A percentile compares a stretch with the other conserved stretches of the same genome.
Evolutionary conservation across 2,888 invertebrate species (phyloP).

Genomic region (Latrodectus elegans): DNA sequence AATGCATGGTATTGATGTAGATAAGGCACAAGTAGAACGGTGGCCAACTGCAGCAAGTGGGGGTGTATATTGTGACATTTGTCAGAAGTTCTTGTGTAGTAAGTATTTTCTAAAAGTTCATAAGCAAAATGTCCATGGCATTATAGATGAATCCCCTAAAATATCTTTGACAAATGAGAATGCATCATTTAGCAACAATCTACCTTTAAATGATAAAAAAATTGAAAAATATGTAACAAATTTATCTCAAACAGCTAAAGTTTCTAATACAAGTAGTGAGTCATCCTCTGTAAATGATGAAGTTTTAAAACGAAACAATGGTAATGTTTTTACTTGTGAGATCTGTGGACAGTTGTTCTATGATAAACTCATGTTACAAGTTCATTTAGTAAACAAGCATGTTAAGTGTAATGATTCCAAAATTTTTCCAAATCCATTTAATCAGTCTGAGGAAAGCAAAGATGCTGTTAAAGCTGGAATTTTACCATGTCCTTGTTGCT

Average conservation of each 20-base stretch:
- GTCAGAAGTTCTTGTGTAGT: slow-evolving; percentile 97
- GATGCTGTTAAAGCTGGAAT: slow-evolving; percentile 27
- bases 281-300: slow-evolving; percentile 11
- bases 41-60: slow-evolving; percentile 75
- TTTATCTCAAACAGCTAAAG: slow-evolving; percentile 19
- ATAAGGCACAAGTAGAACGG: slow-evolving; percentile 80
- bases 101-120: slow-evolving; percentile 98
- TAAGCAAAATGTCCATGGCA: slow-evolving; percentile 98
- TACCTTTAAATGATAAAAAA: slow-evolving; percentile 43
- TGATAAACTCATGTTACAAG: slow-evolving; percentile 75
- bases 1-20: slow-evolving; percentile 97
- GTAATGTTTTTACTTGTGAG: slow-evolving; percentile 71
- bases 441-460: slow-evolving; percentile 38
- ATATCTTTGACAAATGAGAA: slow-evolving; percentile 7
- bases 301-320: slow-evolving; percentile 16
- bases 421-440: slow-evolving; percentile 13
- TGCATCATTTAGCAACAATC: slow-evolving; percentile 20
- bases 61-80: slow-evolving; percentile 96
- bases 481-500: slow-evolving; percentile 65
- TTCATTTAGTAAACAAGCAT: slow-evolving; percentile 77
- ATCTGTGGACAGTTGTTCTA: slow-evolving; percentile 75
- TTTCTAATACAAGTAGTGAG: slow-evolving; percentile 11
- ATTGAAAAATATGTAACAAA: slow-evolving; percentile 30
- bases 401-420: slow-evolving; percentile 54
- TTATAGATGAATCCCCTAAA: slow-evolving; percentile 82